Evolutionary conservation across 2,113 vertebrate genomes (phyloP).

Genomic region (Ochotona curzoniae): DNA sequence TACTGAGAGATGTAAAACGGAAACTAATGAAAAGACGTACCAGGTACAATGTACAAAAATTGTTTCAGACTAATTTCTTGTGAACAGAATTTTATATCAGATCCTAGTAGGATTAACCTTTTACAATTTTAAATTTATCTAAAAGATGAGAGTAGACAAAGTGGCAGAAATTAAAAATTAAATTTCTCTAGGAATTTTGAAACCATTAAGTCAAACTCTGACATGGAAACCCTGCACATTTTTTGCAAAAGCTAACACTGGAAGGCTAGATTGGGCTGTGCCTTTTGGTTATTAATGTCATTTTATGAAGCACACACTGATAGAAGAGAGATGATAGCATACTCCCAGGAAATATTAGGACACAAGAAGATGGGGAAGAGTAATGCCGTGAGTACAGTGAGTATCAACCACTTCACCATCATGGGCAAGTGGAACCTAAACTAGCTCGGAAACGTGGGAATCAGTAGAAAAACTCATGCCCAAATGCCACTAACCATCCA

Average conservation of each 20-base stretch:
- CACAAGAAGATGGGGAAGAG: neutral
- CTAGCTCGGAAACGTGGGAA: neutral
- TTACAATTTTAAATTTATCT: neutral
- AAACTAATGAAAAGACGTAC: slow-evolving; percentile 19
- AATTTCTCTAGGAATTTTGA: neutral
- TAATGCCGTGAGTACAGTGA: neutral
- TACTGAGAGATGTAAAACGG: neutral
- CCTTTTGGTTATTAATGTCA: neutral
- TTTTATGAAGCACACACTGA: neutral
- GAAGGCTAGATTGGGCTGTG: neutral
- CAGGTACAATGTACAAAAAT: neutral
- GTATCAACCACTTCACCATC: neutral
- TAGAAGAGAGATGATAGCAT: neutral
- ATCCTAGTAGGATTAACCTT: neutral
- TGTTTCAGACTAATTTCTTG: neutral
- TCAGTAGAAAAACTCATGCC: neutral
- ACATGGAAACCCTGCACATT: neutral
- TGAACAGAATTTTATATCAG: slow-evolving; percentile 35
- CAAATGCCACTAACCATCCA: neutral
- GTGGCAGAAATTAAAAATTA: neutral
- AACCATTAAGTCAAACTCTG: neutral
- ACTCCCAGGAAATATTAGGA: neutral
- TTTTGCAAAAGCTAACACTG: neutral
- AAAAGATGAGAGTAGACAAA: neutral
- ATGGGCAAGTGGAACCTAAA: neutral